A percentile compares a stretch with the other conserved stretches of the same genome.
Conservation (phyloP, 2,113 vertebrate species). For the Triplophysa dalaica region DNA sequence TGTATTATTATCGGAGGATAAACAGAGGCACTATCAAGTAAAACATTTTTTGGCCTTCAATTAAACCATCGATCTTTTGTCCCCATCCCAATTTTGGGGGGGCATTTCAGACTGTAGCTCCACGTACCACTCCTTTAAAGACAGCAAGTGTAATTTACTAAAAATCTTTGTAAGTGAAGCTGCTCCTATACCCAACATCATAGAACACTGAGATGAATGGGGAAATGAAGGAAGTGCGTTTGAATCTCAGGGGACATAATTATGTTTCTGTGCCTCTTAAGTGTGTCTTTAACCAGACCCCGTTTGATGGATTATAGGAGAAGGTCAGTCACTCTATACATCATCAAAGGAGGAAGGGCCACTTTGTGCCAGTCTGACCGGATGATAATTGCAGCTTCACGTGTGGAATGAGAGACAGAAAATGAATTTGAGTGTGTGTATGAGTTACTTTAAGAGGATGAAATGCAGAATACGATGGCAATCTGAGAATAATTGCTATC, state of each 20-base stretch:
- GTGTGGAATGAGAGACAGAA: conserved; percentile 3
- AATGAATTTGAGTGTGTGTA: conserved; percentile 6
- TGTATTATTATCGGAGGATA: background rate
- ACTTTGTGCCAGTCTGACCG: conserved; percentile 17
- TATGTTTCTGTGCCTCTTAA: conserved; percentile 19
- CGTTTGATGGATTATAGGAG: background rate
- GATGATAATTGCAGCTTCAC: conserved; percentile 9
- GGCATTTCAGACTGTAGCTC: background rate
- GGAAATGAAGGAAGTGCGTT: background rate
- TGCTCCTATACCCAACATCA: background rate
- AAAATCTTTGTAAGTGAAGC: background rate
- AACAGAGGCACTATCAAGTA: background rate
- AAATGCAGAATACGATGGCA: background rate
- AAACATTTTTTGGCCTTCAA: no score
- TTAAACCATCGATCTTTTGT: background rate
- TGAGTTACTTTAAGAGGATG: conserved; percentile 1
- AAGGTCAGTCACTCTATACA: background rate
- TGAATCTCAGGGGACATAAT: conserved; percentile 8
- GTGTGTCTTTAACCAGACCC: conserved; percentile 7
- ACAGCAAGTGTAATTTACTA: background rate
- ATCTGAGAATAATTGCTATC: conserved; percentile 7
- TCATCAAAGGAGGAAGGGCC: conserved; percentile 22
- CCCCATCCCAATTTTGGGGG: background rate
- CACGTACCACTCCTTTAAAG: background rate
- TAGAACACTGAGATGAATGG: background rate